Percentiles rank a stretch among this genome's conserved stretches.
Evolutionary conservation across 1,140 invertebrate genomes (phyloP).

Genomic region (Pogonus chalceus): DNA sequence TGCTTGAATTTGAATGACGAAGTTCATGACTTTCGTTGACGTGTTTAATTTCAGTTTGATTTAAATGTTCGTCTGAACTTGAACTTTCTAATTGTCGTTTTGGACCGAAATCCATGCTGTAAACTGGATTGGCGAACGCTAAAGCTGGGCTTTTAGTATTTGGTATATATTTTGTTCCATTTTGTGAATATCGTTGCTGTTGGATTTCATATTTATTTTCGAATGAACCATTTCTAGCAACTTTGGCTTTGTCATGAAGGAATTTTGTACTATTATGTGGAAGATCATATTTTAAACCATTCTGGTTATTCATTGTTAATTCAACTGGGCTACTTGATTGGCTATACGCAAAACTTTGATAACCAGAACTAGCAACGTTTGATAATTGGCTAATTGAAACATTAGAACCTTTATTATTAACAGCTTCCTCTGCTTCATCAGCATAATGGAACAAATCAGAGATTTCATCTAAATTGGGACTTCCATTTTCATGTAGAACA

Average conservation of each 20-base stretch:
- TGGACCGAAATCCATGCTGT: conserved; percentile 51
- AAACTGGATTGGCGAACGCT: conserved; percentile 81
- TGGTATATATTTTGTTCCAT: conserved; percentile 23
- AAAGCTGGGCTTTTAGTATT: conserved; percentile 48
- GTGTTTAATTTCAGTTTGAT: conserved; percentile 1
- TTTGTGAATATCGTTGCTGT: conserved; percentile 29
- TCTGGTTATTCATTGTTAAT: conserved; percentile 37
- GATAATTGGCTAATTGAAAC: conserved; percentile 71
- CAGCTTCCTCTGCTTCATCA: conserved; percentile 48
- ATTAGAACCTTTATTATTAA: conserved; percentile 54
- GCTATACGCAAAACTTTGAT: conserved; percentile 84
- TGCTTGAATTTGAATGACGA: conserved; percentile 39
- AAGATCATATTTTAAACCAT: conserved; percentile 5
- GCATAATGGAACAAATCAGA: conserved; percentile 59
- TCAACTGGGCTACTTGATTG: conserved; percentile 85
- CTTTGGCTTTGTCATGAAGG: neutral
- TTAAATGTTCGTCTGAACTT: conserved; percentile 38
- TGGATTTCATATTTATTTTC: neutral
- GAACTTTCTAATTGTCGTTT: conserved; percentile 34
- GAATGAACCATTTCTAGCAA: neutral
- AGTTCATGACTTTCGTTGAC: conserved; percentile 36
- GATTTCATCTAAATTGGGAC: conserved; percentile 53
- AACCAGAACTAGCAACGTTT: conserved; percentile 77
- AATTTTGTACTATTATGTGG: conserved; percentile 5
- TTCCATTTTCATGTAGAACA: neutral